Evolutionary conservation across 2,888 invertebrate genomes (phyloP).

Genomic region (Cephus spinipes): DNA sequence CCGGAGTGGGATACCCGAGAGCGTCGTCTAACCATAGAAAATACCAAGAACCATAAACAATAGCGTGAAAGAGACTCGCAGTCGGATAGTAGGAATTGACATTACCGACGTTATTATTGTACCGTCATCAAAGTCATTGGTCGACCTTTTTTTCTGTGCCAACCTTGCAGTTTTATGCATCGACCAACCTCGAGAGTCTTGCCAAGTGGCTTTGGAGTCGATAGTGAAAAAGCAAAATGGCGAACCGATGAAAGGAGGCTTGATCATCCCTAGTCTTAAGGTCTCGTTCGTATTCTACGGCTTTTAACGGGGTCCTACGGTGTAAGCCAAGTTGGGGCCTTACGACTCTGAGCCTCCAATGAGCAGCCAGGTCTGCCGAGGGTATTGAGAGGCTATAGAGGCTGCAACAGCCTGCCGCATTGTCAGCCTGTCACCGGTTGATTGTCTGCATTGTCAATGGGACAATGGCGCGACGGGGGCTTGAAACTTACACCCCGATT

Average conservation of each 20-base stretch:
- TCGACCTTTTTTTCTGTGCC: background rate
- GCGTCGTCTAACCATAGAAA: background rate
- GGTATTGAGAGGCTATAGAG: constrained; percentile 28
- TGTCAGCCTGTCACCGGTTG: constrained; percentile 54
- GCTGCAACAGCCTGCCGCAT: constrained; percentile 44
- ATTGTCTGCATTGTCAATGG: constrained; percentile 52
- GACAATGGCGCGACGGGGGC: constrained; percentile 51
- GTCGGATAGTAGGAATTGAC: background rate
- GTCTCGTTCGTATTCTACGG: background rate
- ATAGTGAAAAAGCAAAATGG: background rate
- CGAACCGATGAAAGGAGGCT: background rate
- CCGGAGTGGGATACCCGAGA: background rate
- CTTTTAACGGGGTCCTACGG: background rate
- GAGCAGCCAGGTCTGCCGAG: background rate
- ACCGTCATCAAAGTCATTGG: background rate
- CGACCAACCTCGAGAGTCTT: background rate
- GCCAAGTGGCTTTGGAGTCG: background rate
- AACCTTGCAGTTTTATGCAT: background rate
- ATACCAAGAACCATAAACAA: background rate
- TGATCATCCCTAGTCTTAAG: background rate
- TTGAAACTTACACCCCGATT: constrained; percentile 55
- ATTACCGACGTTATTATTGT: background rate
- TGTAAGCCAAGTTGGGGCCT: background rate
- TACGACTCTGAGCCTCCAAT: constrained; percentile 5
- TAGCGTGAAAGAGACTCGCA: background rate